A percentile compares a stretch with the other conserved stretches of the same genome.
Conservation (phyloP, 2,888 invertebrate genomes). For the Heliconius erato region DNA sequence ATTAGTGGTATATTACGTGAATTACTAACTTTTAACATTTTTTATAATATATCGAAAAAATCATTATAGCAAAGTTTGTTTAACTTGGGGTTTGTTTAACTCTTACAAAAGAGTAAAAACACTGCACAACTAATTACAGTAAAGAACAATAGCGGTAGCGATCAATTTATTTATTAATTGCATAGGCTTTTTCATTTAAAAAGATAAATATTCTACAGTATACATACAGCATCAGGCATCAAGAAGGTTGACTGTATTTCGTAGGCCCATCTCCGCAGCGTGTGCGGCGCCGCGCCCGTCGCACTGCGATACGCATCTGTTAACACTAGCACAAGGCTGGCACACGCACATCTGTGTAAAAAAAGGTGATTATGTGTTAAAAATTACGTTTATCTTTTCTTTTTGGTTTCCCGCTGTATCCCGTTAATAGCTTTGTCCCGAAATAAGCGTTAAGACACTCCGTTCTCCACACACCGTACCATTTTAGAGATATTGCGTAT, state of each 20-base stretch:
- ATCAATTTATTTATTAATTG: neutral
- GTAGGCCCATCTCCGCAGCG: conserved; percentile 99
- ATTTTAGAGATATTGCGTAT: no score
- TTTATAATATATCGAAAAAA: neutral
- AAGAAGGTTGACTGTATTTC: conserved; percentile 99
- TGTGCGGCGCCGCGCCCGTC: conserved; percentile 87
- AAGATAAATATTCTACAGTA: neutral
- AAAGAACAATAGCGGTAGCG: neutral
- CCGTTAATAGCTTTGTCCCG: no score
- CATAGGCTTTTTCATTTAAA: no score
- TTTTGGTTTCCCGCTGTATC: no score
- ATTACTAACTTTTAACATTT: neutral
- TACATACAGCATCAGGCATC: conserved; percentile 92
- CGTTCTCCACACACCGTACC: no score
- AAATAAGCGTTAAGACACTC: no score
- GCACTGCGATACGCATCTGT: conserved; percentile 94
- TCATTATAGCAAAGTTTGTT: neutral
- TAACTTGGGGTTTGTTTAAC: neutral
- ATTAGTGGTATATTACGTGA: neutral
- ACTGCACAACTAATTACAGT: neutral
- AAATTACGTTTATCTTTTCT: no score
- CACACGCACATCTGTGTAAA: conserved; percentile 74
- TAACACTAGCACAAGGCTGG: conserved; percentile 92
- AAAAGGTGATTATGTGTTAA: no score
- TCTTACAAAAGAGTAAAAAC: neutral